Base-by-base conservation (phyloP, 53 echinoderm and acorn worm genomes). In the Apostichopus leukothele region DNA sequence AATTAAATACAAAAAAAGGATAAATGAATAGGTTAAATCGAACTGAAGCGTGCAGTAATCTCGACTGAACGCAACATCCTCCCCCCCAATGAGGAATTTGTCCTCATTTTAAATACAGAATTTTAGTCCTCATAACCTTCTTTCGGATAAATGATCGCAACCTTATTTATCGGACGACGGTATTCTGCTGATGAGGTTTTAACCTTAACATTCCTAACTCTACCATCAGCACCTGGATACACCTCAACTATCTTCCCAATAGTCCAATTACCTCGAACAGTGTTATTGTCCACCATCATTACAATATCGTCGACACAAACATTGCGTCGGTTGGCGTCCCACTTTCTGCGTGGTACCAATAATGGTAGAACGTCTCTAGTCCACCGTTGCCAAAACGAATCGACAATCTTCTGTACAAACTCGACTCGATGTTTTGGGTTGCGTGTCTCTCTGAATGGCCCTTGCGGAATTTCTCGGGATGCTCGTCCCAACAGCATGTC, bases 401-500 rank as follows among this genome's bases (percentile, higher is more conserved):
- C 80, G 9, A 91, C 79, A 6, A 93, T 91, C 9, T 54, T 67
- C 86, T 91, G 93, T 1, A 91, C 86, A n/a, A 93, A 93, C 50
- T 89, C 89, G 0, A 89, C 78, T 7, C 91, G 74, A 25, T 86
- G 73, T 51, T 74, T 91, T 1, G 75, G 93, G 18, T 89, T 91
- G 25, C 18, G 89, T 0, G 86, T 91, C 25, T 93, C 89, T 78
- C 79, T 75, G 75, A 93, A 93, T 0, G 93, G 91, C 8, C 90
- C 94, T 19, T 93, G 94, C 0, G 94, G 91, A 14, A 91, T 78
- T 26, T 16, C 52, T 16, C 21, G 68, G 5, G 91, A 91, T 26
- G 93, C 84, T 67, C 91, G 21, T 23, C 91, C 93, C 3, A 93
- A 83, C 53, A 91, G 77, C 52, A 93, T 83, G 75, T 93, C 93